Evolutionary conservation across 2,888 invertebrate species (phyloP).

Genomic region (Uloborus plumipes): DNA sequence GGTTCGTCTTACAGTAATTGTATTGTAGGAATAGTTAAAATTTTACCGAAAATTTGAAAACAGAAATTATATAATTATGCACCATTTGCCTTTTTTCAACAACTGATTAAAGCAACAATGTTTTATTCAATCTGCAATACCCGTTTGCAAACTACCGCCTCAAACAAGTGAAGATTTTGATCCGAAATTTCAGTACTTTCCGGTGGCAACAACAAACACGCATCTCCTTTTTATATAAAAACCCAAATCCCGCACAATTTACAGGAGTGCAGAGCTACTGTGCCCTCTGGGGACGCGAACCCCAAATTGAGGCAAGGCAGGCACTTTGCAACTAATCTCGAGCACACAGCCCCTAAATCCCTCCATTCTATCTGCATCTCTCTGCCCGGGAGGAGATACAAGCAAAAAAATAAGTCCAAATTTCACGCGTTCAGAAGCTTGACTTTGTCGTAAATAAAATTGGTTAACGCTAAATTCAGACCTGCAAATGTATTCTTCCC

Average conservation of each 20-base stretch:
- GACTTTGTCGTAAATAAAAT: constrained; percentile 49
- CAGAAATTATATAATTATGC: too few species aligned
- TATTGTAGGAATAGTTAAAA: too few species aligned
- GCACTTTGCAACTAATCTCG: constrained; percentile 56
- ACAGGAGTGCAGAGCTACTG: constrained; percentile 6
- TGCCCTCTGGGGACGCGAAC: constrained; percentile 18
- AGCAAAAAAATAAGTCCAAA: constrained; percentile 47
- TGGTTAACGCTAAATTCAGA: constrained; percentile 23
- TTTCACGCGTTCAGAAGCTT: constrained; percentile 37
- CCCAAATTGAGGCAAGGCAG: constrained; percentile 56
- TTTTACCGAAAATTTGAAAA: too few species aligned
- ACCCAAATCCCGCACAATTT: constrained; percentile 55
- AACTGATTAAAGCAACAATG: too few species aligned
- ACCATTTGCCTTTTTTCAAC: too few species aligned
- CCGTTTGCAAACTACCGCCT: too few species aligned
- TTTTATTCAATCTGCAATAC: too few species aligned
- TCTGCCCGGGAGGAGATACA: background rate
- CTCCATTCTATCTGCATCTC: constrained; percentile 52
- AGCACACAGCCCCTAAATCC: constrained; percentile 57
- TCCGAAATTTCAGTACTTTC: background rate
- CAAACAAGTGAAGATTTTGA: constrained; percentile 49
- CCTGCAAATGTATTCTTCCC: constrained; percentile 19
- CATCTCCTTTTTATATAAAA: constrained; percentile 25
- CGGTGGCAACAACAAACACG: background rate
- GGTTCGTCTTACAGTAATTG: too few species aligned